Percentiles rank a stretch among this genome's conserved stretches.
Conservation (phyloP, 2,113 vertebrate genomes). For the Pardalotus punctatus region DNA sequence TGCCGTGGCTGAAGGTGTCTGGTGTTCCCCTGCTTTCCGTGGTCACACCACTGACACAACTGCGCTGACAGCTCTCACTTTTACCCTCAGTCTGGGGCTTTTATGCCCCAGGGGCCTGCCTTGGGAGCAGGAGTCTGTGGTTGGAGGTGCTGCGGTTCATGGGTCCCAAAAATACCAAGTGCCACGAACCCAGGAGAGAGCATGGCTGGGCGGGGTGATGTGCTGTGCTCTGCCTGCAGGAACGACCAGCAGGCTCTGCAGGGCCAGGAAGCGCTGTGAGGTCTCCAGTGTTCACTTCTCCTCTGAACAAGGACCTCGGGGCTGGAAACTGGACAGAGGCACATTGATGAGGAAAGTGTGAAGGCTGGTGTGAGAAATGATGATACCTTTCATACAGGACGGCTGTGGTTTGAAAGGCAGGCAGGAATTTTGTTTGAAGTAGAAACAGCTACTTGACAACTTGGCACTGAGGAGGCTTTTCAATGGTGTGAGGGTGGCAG, state of each 20-base stretch:
- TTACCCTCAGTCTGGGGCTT: rapidly evolving
- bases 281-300: not conserved
- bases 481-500: rapidly evolving
- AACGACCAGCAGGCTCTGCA: not conserved
- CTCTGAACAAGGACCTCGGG: not conserved
- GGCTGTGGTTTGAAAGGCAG: not conserved
- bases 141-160: rapidly evolving
- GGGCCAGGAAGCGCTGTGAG: not conserved
- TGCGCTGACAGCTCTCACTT: not conserved
- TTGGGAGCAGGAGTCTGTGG: too few relatives aligned
- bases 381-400: not conserved
- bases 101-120: not conserved
- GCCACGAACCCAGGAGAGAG: not conserved
- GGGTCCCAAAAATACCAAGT: not conserved
- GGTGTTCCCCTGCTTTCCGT: not conserved
- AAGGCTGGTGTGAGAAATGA: not conserved
- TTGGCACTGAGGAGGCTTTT: not conserved
- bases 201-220: not conserved
- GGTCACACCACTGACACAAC: rapidly evolving
- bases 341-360: not conserved
- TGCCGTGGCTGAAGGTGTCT: rapidly evolving
- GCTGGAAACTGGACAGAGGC: not conserved
- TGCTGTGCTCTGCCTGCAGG: not conserved
- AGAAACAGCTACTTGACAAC: not conserved
- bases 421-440: not conserved